Evolutionary conservation across 2,797 vertebrate species (phyloP), one percentile per base, ranked within the genome.

Genomic region (Gymnothorax reevesii): DNA sequence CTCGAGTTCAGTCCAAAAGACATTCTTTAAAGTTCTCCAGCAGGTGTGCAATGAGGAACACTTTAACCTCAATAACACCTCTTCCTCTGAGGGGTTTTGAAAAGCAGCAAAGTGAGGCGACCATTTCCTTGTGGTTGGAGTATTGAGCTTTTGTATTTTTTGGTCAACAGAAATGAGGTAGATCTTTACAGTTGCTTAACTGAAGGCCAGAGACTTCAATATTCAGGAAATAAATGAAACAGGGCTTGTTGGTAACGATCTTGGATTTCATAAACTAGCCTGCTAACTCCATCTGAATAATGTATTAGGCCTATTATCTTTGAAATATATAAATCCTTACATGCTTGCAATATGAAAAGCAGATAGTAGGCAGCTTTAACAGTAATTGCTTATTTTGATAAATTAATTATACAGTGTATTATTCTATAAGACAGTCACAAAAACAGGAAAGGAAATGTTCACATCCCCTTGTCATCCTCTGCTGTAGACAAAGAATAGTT

Each of bases 311-410:
- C 33, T 42, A 69, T 88, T 15, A 60, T 57, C 59, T 87, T 89
- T 84, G 77, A 59, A 85, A 85, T 25, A 25, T 55, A 82, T 54
- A 86, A 49, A 9, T 89, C 52, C 85, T 89, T 83, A 90, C 85
- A 86, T 87, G 89, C 88, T 89, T 93, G 89, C 91, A 88, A 92
- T 90, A 92, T 92, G 94, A 94, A 42, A 52, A 86, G 73, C 77
- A 79, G 57, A 66, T 75, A 57, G 82, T 79, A 82, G 64, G 85
- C 66, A 57, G 79, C 57, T 64, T 55, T 82, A 54, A 25, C 86
- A 62, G 49, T 69, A 79, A 85, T 57, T 57, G 49, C 80, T 85
- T 71, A 71, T 87, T 60, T 57, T 66, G 49, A 84, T 75, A 77
- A 83, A 75, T 73, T 71, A 66, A 57, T 77, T 54, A 59, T 57